phyloP scores from a whole-genome alignment of 2,113 vertebrate genomes.

The Amblyornis subalaris region DNA sequence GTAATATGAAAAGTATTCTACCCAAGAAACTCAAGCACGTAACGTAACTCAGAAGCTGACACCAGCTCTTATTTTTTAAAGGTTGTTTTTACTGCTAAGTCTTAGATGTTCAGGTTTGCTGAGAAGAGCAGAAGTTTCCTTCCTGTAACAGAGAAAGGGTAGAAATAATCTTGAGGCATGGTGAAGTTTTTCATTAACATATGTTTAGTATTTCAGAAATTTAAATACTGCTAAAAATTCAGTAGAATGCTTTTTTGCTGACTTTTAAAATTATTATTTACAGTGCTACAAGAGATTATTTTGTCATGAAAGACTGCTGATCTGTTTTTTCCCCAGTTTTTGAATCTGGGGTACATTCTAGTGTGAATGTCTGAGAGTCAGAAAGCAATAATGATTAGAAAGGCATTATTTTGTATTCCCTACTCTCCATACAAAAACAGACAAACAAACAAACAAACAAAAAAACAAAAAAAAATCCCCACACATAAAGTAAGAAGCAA shows the following conservation, averaged over 20 bases:
- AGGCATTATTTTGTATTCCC: not conserved
- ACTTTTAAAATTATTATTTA: not conserved
- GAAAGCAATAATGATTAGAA: not conserved
- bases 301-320: not conserved
- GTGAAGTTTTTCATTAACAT: not conserved
- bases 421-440: not conserved
- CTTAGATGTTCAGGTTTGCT: not conserved
- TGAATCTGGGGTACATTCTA: not conserved
- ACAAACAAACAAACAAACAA: not conserved
- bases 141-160: not conserved
- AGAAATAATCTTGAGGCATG: not conserved
- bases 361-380: not conserved
- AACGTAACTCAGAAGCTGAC: not conserved
- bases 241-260: not conserved
- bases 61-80: not conserved
- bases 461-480: not conserved
- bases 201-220: not conserved
- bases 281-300: not conserved
- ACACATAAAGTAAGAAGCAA: not conserved
- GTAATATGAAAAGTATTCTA: not conserved
- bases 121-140: not conserved
- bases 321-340: not conserved
- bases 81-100: not conserved
- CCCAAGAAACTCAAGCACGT: rapidly evolving
- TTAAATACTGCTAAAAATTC: not conserved